These are phyloP conservation scores for Formicarius rufipectus DNA, from an alignment of 2,113 vertebrate species.

Conservation along the genomic window DNA sequence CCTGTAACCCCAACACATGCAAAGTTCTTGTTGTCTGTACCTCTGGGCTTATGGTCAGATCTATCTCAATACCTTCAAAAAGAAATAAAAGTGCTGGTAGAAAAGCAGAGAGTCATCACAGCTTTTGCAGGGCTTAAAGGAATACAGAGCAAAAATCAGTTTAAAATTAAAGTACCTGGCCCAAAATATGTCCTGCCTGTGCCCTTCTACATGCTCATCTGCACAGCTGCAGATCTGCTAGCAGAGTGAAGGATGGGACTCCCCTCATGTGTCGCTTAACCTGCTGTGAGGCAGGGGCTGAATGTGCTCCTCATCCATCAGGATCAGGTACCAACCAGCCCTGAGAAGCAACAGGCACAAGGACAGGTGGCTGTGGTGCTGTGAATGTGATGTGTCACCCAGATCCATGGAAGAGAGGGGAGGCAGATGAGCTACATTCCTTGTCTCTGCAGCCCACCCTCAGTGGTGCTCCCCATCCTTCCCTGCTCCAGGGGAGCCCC, in stretches of 20 bases:
- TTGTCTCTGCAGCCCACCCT: background rate
- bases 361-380: background rate
- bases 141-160: background rate
- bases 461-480: rapidly evolving
- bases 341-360: background rate
- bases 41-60: background rate
- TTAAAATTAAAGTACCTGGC: background rate
- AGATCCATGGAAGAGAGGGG: rapidly evolving
- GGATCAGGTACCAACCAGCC: no score
- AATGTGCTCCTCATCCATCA: background rate
- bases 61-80: background rate
- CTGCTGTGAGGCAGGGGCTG: background rate
- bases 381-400: background rate
- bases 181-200: background rate
- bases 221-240: background rate
- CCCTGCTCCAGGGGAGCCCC: background rate
- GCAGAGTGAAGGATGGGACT: background rate
- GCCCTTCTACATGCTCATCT: background rate
- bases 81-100: background rate
- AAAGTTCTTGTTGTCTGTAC: background rate
- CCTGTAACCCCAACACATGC: background rate
- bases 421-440: background rate
- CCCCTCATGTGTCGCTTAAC: no score
- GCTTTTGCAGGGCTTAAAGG: background rate
- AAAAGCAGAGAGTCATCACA: background rate